These are phyloP conservation scores for Casuarius casuarius DNA, from an alignment of 2,113 vertebrate genomes.

Conservation along the genomic window DNA sequence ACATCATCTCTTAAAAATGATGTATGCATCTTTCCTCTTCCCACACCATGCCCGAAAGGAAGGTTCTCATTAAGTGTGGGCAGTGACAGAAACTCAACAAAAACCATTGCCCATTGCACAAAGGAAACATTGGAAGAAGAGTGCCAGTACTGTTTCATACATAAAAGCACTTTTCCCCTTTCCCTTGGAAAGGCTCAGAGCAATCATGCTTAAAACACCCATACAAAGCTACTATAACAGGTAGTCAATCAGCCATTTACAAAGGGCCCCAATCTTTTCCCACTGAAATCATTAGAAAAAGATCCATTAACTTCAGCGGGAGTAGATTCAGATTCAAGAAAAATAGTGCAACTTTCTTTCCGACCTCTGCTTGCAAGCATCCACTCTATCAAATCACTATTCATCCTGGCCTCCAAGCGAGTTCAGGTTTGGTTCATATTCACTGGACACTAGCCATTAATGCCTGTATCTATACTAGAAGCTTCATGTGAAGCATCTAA, in stretches of 20 bases:
- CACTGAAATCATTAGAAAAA: neutral
- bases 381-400: neutral
- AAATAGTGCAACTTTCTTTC: neutral
- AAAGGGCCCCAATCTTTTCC: neutral
- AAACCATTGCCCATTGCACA: neutral
- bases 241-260: neutral
- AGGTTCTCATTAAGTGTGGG: rapidly evolving
- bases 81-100: neutral
- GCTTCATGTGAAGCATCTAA: neutral
- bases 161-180: neutral
- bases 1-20: neutral
- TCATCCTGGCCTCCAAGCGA: neutral
- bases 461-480: neutral
- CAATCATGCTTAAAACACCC: neutral
- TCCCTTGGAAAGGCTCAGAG: neutral
- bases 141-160: neutral
- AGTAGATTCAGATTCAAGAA: neutral
- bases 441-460: neutral
- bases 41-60: neutral
- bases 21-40: neutral
- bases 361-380: neutral
- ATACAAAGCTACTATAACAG: neutral
- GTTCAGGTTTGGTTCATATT: neutral
- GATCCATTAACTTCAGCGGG: neutral
- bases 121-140: neutral